phyloP scores from a whole-genome alignment of 2,797 vertebrate genomes.

The Decapterus maruadsi region DNA sequence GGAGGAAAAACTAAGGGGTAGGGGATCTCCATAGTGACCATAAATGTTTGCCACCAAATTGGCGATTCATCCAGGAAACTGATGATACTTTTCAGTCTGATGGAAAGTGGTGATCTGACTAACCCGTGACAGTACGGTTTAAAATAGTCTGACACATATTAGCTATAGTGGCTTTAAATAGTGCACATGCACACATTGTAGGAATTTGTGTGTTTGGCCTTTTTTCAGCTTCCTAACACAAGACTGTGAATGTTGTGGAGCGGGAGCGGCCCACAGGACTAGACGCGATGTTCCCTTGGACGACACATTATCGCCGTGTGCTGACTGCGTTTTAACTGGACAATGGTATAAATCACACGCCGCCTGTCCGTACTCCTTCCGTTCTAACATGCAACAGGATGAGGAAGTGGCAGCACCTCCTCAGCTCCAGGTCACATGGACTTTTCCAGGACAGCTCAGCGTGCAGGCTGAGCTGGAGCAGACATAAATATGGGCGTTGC shows the following conservation, averaged over 20 bases:
- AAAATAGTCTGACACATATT: neutral
- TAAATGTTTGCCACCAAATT: neutral
- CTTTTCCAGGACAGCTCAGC: constrained; percentile 75
- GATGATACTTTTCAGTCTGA: neutral
- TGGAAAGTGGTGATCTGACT: neutral
- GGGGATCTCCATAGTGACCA: neutral
- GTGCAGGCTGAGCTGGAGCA: constrained; percentile 65
- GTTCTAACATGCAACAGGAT: constrained; percentile 65
- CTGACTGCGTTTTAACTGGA: constrained; percentile 24
- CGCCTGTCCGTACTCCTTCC: constrained; percentile 37
- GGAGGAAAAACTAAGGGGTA: neutral
- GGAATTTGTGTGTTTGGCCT: neutral
- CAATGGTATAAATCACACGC: constrained; percentile 32
- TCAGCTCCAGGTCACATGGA: constrained; percentile 69
- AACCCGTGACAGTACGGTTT: neutral
- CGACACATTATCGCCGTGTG: neutral
- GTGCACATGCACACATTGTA: no score
- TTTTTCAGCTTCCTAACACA: neutral
- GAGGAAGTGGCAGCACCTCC: constrained; percentile 67
- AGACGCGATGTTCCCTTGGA: neutral
- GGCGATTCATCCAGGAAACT: neutral
- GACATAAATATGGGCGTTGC: constrained; percentile 74
- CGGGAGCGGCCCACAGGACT: neutral
- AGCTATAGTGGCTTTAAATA: neutral
- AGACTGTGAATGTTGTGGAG: neutral